Percentiles rank a stretch among this genome's conserved stretches.
Evolutionary conservation across 2,797 vertebrate species (phyloP).

Genomic region (Nasua narica): DNA sequence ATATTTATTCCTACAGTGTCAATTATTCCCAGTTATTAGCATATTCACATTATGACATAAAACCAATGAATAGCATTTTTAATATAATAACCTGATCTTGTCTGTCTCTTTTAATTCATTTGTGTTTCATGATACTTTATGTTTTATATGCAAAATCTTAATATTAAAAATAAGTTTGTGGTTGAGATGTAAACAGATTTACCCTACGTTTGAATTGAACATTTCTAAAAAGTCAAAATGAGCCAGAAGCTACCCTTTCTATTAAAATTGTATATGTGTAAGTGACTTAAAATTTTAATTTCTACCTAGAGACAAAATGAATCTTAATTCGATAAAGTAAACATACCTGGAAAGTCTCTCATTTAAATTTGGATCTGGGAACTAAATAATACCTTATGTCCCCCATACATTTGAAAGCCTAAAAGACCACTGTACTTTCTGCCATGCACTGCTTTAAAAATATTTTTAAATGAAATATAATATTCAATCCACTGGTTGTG

Average conservation of each 20-base stretch:
- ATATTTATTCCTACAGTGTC: slow-evolving; percentile 56
- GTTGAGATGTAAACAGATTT: background rate
- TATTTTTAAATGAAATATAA: background rate
- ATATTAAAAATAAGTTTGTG: slow-evolving; percentile 32
- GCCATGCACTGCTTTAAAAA: background rate
- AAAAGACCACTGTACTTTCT: background rate
- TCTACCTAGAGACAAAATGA: background rate
- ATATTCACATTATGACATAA: slow-evolving; percentile 39
- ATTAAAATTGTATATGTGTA: slow-evolving; percentile 1
- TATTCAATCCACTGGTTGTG: background rate
- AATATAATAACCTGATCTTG: background rate
- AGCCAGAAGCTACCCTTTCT: background rate
- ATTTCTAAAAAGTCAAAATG: slow-evolving; percentile 38
- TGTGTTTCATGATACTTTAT: slow-evolving; percentile 9
- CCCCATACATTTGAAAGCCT: background rate
- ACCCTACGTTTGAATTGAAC: background rate
- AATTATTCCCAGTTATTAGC: slow-evolving; percentile 64
- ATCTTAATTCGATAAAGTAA: slow-evolving; percentile 14
- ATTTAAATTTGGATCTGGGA: slow-evolving; percentile 30
- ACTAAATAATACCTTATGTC: background rate
- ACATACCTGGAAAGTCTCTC: background rate
- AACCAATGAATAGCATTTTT: slow-evolving; percentile 24
- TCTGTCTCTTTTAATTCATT: slow-evolving; percentile 44
- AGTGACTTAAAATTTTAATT: slow-evolving; percentile 5
- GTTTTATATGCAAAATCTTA: background rate